Conservation (phyloP, 2,113 vertebrate genomes). For the Plestiodon gilberti region DNA sequence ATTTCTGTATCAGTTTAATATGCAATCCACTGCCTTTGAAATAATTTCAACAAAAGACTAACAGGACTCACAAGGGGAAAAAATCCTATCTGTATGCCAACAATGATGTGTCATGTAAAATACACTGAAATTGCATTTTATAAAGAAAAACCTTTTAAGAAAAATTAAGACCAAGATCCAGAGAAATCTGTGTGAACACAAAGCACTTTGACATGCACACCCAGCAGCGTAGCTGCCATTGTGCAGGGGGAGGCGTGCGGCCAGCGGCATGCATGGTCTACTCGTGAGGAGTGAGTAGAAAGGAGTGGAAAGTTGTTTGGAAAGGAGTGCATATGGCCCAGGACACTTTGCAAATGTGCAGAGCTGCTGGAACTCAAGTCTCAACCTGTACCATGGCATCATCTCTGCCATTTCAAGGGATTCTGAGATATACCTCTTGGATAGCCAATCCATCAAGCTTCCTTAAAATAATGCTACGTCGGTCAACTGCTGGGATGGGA, state of each 20-base stretch:
- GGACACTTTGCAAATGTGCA: background rate
- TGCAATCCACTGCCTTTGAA: background rate
- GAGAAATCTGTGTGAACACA: background rate
- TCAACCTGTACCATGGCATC: background rate
- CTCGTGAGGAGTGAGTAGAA: no score
- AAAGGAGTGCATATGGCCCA: background rate
- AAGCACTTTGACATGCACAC: background rate
- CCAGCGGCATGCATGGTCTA: no score
- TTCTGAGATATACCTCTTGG: background rate
- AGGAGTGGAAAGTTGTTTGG: no score
- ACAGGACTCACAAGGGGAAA: background rate
- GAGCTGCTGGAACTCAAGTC: background rate
- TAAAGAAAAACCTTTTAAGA: background rate
- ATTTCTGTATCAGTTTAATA: constrained; percentile 42
- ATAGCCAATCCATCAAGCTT: background rate
- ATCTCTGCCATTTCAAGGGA: background rate
- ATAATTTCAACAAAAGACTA: constrained; percentile 10
- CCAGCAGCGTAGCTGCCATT: no score
- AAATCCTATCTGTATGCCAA: background rate
- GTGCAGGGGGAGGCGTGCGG: no score
- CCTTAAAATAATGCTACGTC: background rate
- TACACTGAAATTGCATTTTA: background rate
- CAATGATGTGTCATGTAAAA: background rate
- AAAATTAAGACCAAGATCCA: background rate
- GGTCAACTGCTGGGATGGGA: no score